Conservation (phyloP, 2,797 vertebrate genomes). For the Neoniphon sammara region DNA sequence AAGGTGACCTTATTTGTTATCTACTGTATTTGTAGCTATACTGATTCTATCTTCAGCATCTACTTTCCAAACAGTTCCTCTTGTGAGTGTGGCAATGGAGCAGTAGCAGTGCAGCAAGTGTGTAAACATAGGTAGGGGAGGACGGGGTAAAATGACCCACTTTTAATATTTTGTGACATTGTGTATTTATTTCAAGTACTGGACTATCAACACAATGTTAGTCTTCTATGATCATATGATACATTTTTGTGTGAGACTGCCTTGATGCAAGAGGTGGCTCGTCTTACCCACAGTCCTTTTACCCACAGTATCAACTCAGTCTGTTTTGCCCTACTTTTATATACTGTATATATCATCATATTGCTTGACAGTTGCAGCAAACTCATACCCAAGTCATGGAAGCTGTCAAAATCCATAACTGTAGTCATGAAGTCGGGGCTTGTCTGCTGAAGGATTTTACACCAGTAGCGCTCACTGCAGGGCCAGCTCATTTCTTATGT, state of each 20-base stretch:
- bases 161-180: too few relatives aligned
- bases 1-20: not conserved
- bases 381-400: slow-evolving; percentile 8
- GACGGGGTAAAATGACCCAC: too few relatives aligned
- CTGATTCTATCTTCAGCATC: not conserved
- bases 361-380: slow-evolving; percentile 20
- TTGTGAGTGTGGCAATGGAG: not conserved
- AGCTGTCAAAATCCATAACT: slow-evolving; percentile 22
- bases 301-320: too few relatives aligned
- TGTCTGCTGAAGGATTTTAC: not conserved
- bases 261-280: too few relatives aligned
- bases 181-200: too few relatives aligned
- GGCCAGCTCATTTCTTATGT: slow-evolving; percentile 16
- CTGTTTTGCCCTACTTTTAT: not conserved
- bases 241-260: too few relatives aligned
- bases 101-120: not conserved
- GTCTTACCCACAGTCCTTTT: too few relatives aligned
- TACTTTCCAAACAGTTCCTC: not conserved
- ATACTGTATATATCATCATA: slow-evolving; percentile 10
- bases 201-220: too few relatives aligned
- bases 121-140: too few relatives aligned
- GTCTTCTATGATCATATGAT: not conserved
- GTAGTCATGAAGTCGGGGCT: not conserved
- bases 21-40: not conserved
- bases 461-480: slow-evolving; percentile 13